These are phyloP conservation scores for Characodon lateralis DNA, from an alignment of 2,797 vertebrate genomes.

Conservation along the genomic window DNA sequence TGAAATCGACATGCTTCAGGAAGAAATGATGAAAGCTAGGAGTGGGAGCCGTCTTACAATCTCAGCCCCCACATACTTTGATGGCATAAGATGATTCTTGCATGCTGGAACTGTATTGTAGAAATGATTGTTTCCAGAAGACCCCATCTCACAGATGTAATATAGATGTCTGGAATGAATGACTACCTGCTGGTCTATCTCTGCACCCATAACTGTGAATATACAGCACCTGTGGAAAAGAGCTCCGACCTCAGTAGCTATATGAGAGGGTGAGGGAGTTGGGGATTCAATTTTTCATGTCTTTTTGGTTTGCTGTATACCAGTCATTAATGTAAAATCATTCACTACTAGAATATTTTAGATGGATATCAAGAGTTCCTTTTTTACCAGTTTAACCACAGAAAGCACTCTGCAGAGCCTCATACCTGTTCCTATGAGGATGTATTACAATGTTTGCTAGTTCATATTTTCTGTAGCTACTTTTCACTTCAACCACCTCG, in stretches of 20 bases:
- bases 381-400: slow-evolving; percentile 21
- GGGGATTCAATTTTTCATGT: slow-evolving; percentile 52
- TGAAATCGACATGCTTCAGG: slow-evolving; percentile 80
- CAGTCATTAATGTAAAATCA: slow-evolving; percentile 55
- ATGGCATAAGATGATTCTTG: slow-evolving; percentile 77
- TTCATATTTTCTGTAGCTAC: slow-evolving; percentile 58
- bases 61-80: slow-evolving; percentile 80
- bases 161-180: slow-evolving; percentile 80
- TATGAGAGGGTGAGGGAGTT: slow-evolving; percentile 40
- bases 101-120: slow-evolving; percentile 71
- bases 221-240: slow-evolving; percentile 65
- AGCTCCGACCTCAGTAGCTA: slow-evolving; percentile 45
- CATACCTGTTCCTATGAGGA: slow-evolving; percentile 46
- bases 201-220: slow-evolving; percentile 68
- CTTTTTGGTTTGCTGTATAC: slow-evolving; percentile 51
- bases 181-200: slow-evolving; percentile 73
- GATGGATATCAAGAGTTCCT: slow-evolving; percentile 50
- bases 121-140: slow-evolving; percentile 77
- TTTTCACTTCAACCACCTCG: slow-evolving; percentile 60
- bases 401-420: slow-evolving; percentile 31
- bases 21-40: slow-evolving; percentile 73
- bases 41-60: slow-evolving; percentile 79
- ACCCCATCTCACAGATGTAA: slow-evolving; percentile 78
- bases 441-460: slow-evolving; percentile 34
- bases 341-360: slow-evolving; percentile 48